phyloP scores from a whole-genome alignment of 2,797 vertebrate genomes.

The Typhlichthys subterraneus region DNA sequence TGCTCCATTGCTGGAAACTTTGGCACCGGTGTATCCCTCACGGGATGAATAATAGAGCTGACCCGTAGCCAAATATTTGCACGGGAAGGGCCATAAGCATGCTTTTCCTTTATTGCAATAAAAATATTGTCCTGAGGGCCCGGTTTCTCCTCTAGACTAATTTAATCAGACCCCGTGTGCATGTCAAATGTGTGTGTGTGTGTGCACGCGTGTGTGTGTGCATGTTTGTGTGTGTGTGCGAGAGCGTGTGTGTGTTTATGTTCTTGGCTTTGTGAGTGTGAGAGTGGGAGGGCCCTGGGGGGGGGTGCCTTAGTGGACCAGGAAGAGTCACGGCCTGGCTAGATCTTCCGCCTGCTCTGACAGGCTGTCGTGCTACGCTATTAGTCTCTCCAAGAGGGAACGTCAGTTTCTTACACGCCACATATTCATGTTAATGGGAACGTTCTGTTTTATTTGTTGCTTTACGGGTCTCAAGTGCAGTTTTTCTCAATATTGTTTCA shows the following conservation, averaged over 20 bases:
- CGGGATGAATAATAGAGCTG: slow-evolving; percentile 67
- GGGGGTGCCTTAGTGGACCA: slow-evolving; percentile 47
- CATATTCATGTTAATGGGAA: slow-evolving; percentile 12
- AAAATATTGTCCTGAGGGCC: slow-evolving; percentile 76
- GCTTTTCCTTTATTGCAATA: slow-evolving; percentile 73
- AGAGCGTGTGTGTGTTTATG: neutral
- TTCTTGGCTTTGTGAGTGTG: slow-evolving; percentile 27
- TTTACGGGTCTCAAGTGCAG: slow-evolving; percentile 1
- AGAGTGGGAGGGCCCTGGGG: slow-evolving; percentile 28
- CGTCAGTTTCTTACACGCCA: slow-evolving; percentile 31
- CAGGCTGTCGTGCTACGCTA: slow-evolving; percentile 11
- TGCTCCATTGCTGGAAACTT: slow-evolving; percentile 63
- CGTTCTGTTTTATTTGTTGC: neutral
- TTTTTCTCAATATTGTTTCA: slow-evolving; percentile 1
- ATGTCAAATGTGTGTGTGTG: slow-evolving; percentile 12
- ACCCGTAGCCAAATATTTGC: slow-evolving; percentile 78
- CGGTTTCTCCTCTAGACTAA: slow-evolving; percentile 67
- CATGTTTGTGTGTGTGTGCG: slow-evolving; percentile 12
- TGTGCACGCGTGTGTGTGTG: slow-evolving; percentile 12
- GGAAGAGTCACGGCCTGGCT: slow-evolving; percentile 35
- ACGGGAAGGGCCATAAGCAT: slow-evolving; percentile 65
- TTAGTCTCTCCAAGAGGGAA: slow-evolving; percentile 32
- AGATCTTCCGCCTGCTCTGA: slow-evolving; percentile 25
- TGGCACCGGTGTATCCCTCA: slow-evolving; percentile 54
- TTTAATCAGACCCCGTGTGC: slow-evolving; percentile 68